phyloP scores from a whole-genome alignment of 2,888 invertebrate genomes.

The Chaitophorus viminalis region DNA sequence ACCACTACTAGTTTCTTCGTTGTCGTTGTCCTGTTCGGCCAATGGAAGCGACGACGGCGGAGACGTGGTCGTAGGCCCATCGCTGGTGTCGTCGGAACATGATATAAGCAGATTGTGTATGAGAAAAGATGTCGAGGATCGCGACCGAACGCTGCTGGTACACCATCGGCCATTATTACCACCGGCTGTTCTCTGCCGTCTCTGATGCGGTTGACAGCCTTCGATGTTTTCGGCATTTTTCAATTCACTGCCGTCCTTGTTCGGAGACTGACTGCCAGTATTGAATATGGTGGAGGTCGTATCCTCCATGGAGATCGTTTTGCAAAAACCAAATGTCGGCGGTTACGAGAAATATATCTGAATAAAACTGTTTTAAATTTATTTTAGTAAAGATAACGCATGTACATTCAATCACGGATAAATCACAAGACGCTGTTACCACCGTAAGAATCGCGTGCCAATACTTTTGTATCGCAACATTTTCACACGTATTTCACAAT shows the following conservation, averaged over 20 bases:
- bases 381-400: slow-evolving; percentile 34
- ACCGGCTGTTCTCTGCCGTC: slow-evolving; percentile 62
- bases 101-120: slow-evolving; percentile 56
- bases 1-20: not conserved
- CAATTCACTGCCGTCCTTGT: slow-evolving; percentile 5
- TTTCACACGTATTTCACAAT: slow-evolving; percentile 57
- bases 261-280: not conserved
- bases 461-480: slow-evolving; percentile 52
- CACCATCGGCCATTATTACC: slow-evolving; percentile 41
- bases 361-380: slow-evolving; percentile 2
- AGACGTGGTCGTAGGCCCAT: not conserved
- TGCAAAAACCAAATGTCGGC: slow-evolving; percentile 10
- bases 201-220: not conserved
- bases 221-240: slow-evolving; percentile 9
- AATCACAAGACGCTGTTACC: slow-evolving; percentile 12
- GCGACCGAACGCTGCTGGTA: slow-evolving; percentile 42
- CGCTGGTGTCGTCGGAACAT: slow-evolving; percentile 4
- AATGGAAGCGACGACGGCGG: not conserved
- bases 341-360: not conserved
- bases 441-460: slow-evolving; percentile 58
- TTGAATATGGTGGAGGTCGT: not conserved
- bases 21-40: slow-evolving; percentile 6
- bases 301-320: slow-evolving; percentile 38
- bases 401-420: not conserved
- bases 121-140: slow-evolving; percentile 57